Evolutionary conservation across 2,797 vertebrate genomes (phyloP).

Genomic region (Lagodon rhomboides): DNA sequence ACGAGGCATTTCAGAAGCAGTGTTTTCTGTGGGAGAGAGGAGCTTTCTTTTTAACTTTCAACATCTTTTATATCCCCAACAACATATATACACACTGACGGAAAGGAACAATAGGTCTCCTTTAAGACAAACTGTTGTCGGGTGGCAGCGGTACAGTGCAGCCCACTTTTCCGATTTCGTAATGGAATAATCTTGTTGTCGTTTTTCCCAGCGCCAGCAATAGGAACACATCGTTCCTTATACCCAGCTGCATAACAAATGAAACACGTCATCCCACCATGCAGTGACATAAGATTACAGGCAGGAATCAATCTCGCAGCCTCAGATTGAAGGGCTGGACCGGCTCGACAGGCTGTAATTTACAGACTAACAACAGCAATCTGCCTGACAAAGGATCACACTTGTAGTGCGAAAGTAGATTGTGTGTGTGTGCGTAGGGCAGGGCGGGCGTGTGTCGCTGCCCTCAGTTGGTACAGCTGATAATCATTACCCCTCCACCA

Average conservation of each 20-base stretch:
- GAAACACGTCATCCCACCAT: slow-evolving; percentile 34
- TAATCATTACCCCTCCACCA: slow-evolving; percentile 70
- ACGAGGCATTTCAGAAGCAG: no score
- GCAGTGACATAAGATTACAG: slow-evolving; percentile 46
- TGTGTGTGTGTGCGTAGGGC: slow-evolving; percentile 30
- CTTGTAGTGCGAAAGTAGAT: slow-evolving; percentile 37
- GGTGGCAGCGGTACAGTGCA: neutral
- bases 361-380: slow-evolving; percentile 59
- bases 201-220: neutral
- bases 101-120: no score
- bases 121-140: neutral
- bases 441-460: slow-evolving; percentile 58
- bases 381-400: slow-evolving; percentile 49
- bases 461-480: slow-evolving; percentile 71
- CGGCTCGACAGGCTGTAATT: slow-evolving; percentile 60
- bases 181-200: slow-evolving; percentile 11
- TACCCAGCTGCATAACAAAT: slow-evolving; percentile 11
- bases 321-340: slow-evolving; percentile 58
- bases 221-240: slow-evolving; percentile 36
- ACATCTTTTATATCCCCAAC: no score
- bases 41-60: no score
- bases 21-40: no score
- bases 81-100: no score
- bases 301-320: slow-evolving; percentile 47
- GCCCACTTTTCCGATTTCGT: slow-evolving; percentile 1